A percentile compares a stretch with the other conserved stretches of the same genome.
Conservation (phyloP, 2,113 vertebrate species). For the Apteryx owenii region DNA sequence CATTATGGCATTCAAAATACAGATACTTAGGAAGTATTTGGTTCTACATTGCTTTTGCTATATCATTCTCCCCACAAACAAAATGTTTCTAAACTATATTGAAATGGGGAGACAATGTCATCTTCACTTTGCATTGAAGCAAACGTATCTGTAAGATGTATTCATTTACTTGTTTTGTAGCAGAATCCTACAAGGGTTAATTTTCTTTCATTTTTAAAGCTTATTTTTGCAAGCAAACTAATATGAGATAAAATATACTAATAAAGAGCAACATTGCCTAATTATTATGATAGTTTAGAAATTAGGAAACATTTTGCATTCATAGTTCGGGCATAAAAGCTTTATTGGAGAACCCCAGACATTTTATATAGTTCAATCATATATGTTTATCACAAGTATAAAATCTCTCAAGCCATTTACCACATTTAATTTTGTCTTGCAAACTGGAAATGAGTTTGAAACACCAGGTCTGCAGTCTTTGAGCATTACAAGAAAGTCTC, state of each 20-base stretch:
- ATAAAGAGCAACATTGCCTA: not conserved
- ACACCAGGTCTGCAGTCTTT: not conserved
- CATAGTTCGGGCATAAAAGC: not conserved
- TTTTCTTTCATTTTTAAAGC: not conserved
- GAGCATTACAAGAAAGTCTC: not conserved
- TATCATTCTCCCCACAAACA: not conserved
- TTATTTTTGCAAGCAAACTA: not conserved
- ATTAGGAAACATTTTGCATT: not conserved
- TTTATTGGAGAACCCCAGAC: not conserved
- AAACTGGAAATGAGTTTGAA: not conserved
- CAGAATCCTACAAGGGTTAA: not conserved
- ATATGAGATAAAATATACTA: not conserved
- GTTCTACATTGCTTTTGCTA: not conserved
- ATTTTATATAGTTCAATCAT: not conserved
- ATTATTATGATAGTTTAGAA: not conserved
- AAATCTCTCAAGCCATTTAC: not conserved
- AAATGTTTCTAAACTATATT: not conserved
- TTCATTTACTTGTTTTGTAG: not conserved
- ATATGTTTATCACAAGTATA: not conserved
- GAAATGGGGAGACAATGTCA: not conserved
- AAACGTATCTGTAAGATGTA: not conserved
- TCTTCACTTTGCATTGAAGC: not conserved
- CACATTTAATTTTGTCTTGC: not conserved
- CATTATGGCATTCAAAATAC: not conserved
- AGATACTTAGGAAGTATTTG: not conserved